A percentile compares a stretch with the other conserved stretches of the same genome.
Evolutionary conservation across 1,140 invertebrate genomes (phyloP).

Genomic region (Diabrotica virgifera): DNA sequence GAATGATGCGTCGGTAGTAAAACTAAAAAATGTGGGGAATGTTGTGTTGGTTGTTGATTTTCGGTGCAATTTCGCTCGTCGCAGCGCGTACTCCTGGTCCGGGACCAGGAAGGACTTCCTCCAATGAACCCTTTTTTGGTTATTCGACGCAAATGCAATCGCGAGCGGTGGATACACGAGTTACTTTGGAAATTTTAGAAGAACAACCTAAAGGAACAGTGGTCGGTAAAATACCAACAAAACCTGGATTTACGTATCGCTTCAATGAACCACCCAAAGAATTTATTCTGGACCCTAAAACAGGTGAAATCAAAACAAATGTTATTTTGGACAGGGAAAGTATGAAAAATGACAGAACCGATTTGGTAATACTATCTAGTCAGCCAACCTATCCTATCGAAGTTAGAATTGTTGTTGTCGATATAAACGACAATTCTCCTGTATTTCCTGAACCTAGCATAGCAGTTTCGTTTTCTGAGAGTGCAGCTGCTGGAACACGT

Average conservation of each 20-base stretch:
- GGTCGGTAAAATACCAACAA: constrained; percentile 81
- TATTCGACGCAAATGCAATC: constrained; percentile 74
- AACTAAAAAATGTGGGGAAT: constrained; percentile 13
- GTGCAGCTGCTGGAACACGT: constrained; percentile 80
- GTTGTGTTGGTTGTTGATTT: constrained; percentile 13
- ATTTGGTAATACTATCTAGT: constrained; percentile 85
- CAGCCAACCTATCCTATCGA: constrained; percentile 92
- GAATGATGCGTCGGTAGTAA: constrained; percentile 8
- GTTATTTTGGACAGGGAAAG: constrained; percentile 78
- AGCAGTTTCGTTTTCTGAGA: constrained; percentile 85
- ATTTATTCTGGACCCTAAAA: constrained; percentile 74
- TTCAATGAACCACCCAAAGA: constrained; percentile 87
- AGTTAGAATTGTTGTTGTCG: constrained; percentile 79
- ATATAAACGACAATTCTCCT: constrained; percentile 88
- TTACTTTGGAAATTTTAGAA: constrained; percentile 80
- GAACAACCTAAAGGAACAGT: constrained; percentile 76
- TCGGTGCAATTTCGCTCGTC: constrained; percentile 32
- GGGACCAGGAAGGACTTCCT: constrained; percentile 48
- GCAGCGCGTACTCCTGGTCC: constrained; percentile 46
- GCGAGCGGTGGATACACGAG: constrained; percentile 78
- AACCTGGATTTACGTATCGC: constrained; percentile 82
- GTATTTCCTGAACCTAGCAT: constrained; percentile 86
- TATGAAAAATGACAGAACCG: constrained; percentile 73
- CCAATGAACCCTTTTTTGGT: constrained; percentile 41
- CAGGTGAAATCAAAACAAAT: constrained; percentile 79